Evolutionary conservation across 23 tunicate genomes (phyloP), one percentile per base, ranked within the genome.

Genomic region (Halocynthia aurantium): DNA sequence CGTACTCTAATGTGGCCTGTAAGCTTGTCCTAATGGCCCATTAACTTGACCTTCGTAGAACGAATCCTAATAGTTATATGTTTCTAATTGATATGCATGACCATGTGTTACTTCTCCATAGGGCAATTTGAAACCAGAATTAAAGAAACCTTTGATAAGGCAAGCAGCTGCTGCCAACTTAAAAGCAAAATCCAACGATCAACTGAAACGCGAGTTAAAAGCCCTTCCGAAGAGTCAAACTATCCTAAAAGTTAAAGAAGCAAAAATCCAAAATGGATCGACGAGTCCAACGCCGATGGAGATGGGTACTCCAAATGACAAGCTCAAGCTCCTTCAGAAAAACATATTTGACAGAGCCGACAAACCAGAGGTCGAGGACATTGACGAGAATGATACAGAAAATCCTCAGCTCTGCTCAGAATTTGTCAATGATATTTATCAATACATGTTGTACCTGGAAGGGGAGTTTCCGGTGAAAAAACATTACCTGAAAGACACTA

Each of bases 371-470:
- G 62, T 89, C 19, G 80, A 80, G 70, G 64, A 89, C 70, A 89
- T 89, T 64, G 96, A 89, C 67, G 88, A 84, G 53, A 75, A 76
- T 62, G 96, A 89, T 71, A n/a, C 61, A 10, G 92, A 83, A 61
- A 86, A 92, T 75, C 98, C 98, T 13, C 98, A 92, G 66, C 70
- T 92, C 52, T 86, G 92, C 57, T 71, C 98, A 31, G 98, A 92
- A 72, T 92, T 80, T 92, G 98, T 84, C 58, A 86, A 86, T 62
- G 98, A 82, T 58, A 92, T 92, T 44, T 92, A 92, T 68, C 98
- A 92, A 18, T 92, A 92, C 82, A 86, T 92, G 92, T 85, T 92
- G 62, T 80, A 86, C 53, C 76, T 86, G 72, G 98, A 92, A 74
- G 69, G 83, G 10, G 61, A 76, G 55, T 86, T 77, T 67, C 91